Evolutionary conservation across 2,888 invertebrate genomes (phyloP).

Genomic region (Calameuta pallipes): DNA sequence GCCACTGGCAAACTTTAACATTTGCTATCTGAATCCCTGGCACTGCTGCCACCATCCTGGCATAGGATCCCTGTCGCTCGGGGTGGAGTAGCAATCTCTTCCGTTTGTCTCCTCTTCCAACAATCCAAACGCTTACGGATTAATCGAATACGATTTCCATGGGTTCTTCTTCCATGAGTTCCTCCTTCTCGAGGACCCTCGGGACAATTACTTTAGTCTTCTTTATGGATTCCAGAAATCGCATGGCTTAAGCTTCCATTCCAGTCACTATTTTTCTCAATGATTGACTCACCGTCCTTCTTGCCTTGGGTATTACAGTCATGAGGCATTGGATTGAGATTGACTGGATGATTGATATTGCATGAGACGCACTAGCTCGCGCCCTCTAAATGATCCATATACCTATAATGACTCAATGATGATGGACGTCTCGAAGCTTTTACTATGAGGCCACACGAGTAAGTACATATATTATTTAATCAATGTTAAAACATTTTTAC

Average conservation of each 20-base stretch:
- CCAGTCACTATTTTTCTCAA: neutral
- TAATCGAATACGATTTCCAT: slow-evolving; percentile 1
- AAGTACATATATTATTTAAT: too few relatives aligned
- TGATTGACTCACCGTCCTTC: neutral
- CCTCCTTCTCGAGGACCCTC: neutral
- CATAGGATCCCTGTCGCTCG: neutral
- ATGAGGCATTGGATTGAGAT: neutral
- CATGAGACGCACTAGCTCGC: neutral
- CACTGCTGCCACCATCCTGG: neutral
- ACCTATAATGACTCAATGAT: neutral
- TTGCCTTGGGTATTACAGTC: neutral
- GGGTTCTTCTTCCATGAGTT: neutral
- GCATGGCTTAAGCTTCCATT: neutral
- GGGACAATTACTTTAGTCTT: neutral
- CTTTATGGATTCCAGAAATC: neutral
- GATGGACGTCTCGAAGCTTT: neutral
- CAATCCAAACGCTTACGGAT: neutral
- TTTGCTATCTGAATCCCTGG: slow-evolving; percentile 1
- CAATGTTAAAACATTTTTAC: neutral
- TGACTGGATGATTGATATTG: neutral
- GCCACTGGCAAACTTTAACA: neutral
- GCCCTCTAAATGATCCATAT: neutral
- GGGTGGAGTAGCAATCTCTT: neutral
- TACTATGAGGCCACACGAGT: neutral
- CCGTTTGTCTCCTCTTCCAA: neutral